These are phyloP conservation scores for Gonocerus acuteangulatus DNA, from an alignment of 2,888 invertebrate genomes.

Conservation along the genomic window DNA sequence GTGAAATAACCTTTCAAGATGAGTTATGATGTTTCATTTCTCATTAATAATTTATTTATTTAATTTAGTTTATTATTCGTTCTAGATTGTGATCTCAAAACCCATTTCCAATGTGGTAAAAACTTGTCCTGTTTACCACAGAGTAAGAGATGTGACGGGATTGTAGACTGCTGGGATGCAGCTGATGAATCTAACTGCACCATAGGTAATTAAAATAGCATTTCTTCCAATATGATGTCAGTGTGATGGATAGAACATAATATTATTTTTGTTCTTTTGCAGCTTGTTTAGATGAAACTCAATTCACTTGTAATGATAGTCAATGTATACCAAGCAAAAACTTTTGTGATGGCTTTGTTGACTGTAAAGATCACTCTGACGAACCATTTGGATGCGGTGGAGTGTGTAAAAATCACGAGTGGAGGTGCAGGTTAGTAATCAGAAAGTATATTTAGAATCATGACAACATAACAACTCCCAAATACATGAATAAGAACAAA, in stretches of 20 bases:
- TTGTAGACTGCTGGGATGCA: slow-evolving; percentile 71
- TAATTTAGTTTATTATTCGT: no score
- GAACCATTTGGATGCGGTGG: slow-evolving; percentile 53
- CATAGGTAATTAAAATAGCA: slow-evolving; percentile 37
- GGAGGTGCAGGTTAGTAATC: slow-evolving; percentile 37
- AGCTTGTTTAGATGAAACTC: slow-evolving; percentile 51
- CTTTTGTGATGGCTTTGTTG: slow-evolving; percentile 58
- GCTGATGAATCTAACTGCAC: slow-evolving; percentile 66
- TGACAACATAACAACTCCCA: no score
- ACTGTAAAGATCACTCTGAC: slow-evolving; percentile 61
- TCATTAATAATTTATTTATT: no score
- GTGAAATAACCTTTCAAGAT: no score
- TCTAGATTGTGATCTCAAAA: slow-evolving; percentile 57
- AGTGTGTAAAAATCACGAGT: slow-evolving; percentile 38
- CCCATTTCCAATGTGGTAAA: slow-evolving; percentile 66
- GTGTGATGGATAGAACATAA: no score
- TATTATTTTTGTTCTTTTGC: slow-evolving; percentile 33
- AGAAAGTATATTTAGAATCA: no score
- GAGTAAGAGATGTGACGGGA: slow-evolving; percentile 60
- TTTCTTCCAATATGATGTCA: neutral
- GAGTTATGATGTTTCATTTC: no score
- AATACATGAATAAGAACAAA: no score
- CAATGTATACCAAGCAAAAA: slow-evolving; percentile 53
- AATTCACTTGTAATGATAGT: slow-evolving; percentile 55
- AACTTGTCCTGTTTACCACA: slow-evolving; percentile 64